These are phyloP conservation scores for Peribatodes rhomboidaria DNA, from an alignment of 2,888 invertebrate genomes.

Conservation along the genomic window DNA sequence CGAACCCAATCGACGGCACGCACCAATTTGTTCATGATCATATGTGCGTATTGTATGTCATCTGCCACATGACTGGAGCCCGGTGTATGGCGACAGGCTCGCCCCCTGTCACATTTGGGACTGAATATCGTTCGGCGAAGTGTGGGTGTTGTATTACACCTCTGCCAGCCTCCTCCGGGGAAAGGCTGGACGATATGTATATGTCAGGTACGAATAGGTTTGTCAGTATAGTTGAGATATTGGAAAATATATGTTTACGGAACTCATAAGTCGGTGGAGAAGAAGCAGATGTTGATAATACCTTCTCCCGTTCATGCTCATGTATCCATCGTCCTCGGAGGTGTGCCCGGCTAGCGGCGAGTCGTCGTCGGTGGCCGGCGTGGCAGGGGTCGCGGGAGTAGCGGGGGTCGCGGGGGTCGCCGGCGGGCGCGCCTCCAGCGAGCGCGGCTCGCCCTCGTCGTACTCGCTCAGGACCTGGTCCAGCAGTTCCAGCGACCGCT, in stretches of 20 bases:
- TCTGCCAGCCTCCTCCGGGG: too few relatives aligned
- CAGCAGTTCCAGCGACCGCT: conserved; percentile 94
- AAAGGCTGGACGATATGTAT: too few relatives aligned
- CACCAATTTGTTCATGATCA: too few relatives aligned
- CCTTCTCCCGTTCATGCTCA: conserved; percentile 96
- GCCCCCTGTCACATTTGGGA: too few relatives aligned
- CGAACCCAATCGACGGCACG: too few relatives aligned
- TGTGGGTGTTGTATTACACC: too few relatives aligned
- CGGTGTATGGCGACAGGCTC: too few relatives aligned
- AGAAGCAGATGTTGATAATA: conserved; percentile 49
- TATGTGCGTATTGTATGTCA: too few relatives aligned
- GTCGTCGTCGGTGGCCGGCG: conserved; percentile 89
- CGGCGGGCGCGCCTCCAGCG: conserved; percentile 79
- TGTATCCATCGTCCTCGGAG: conserved; percentile 96
- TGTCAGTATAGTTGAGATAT: too few relatives aligned
- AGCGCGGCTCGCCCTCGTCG: conserved; percentile 90
- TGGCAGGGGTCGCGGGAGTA: conserved; percentile 85
- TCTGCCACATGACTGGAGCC: too few relatives aligned
- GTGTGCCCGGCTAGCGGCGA: conserved; percentile 93
- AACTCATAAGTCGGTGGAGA: neutral
- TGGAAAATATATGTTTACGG: neutral
- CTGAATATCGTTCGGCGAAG: too few relatives aligned
- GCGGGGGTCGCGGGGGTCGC: conserved; percentile 75
- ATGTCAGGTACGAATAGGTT: too few relatives aligned
- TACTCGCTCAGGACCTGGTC: conserved; percentile 96